Conservation (phyloP, 30 jellyfish, hydroid and myxozoan species). For the Catostylus mosaicus region DNA sequence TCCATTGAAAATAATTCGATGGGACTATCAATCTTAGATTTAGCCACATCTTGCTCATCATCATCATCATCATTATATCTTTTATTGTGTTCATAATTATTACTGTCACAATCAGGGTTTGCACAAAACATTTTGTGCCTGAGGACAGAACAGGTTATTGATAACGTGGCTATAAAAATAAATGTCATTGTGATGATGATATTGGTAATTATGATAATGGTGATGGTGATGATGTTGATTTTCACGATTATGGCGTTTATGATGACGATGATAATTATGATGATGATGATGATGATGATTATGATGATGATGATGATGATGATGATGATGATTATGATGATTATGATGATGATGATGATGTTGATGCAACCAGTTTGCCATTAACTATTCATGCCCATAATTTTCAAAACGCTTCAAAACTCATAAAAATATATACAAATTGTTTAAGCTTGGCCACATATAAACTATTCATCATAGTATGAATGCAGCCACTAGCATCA, state of each 20-base stretch:
- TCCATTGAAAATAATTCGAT: no score
- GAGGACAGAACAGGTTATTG: no score
- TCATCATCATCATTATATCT: not conserved
- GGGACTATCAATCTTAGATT: not conserved
- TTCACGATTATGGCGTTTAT: not conserved
- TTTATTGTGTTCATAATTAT: not conserved
- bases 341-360: not conserved
- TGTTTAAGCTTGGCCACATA: not conserved
- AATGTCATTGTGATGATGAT: not conserved
- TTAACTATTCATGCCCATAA: no score
- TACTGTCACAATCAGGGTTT: not conserved
- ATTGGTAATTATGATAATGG: not conserved
- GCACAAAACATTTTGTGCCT: no score
- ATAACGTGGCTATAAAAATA: no score
- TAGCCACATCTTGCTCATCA: not conserved
- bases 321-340: not conserved
- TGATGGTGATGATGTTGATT: slow-evolving; percentile 2
- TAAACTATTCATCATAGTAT: not conserved
- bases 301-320: not conserved
- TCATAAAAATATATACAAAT: no score
- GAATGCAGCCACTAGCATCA: not conserved
- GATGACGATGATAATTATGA: not conserved
- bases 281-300: not conserved
- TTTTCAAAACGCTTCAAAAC: no score
- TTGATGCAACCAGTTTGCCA: no score